These are phyloP conservation scores for Siphlonurus alternatus DNA, from an alignment of 2,888 invertebrate genomes.

Conservation along the genomic window DNA sequence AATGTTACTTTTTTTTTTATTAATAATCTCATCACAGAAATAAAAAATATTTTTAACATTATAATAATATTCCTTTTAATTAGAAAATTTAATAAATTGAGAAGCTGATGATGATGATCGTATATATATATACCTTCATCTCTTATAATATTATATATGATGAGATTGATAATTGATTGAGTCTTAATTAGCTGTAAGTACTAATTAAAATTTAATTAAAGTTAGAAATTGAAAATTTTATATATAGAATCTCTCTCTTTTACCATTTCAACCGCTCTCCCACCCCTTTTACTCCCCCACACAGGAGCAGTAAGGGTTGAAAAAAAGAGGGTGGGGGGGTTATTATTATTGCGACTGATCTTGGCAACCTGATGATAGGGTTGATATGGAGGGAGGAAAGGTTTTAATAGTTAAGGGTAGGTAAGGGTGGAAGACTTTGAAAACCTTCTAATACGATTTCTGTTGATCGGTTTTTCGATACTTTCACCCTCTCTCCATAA, in stretches of 20 bases:
- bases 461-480: background rate
- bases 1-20: too few relatives aligned
- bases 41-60: too few relatives aligned
- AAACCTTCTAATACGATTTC: background rate
- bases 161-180: conserved; percentile 16
- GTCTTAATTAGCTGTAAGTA: conserved; percentile 17
- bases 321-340: too few relatives aligned
- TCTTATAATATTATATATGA: background rate
- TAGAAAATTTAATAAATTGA: background rate
- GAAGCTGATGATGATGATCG: too few relatives aligned
- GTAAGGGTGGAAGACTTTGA: background rate
- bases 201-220: conserved; percentile 18
- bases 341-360: too few relatives aligned
- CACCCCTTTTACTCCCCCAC: background rate
- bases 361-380: too few relatives aligned
- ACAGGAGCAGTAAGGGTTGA: too few relatives aligned
- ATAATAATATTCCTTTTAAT: background rate
- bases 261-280: background rate
- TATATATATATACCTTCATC: background rate
- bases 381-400: too few relatives aligned
- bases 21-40: too few relatives aligned
- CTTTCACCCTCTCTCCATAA: background rate
- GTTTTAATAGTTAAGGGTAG: too few relatives aligned
- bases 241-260: background rate
- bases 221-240: conserved; percentile 16